Evolutionary conservation across 2,888 invertebrate species (phyloP), one percentile per base, ranked within the genome.

Genomic region (Cantharis lateralis): DNA sequence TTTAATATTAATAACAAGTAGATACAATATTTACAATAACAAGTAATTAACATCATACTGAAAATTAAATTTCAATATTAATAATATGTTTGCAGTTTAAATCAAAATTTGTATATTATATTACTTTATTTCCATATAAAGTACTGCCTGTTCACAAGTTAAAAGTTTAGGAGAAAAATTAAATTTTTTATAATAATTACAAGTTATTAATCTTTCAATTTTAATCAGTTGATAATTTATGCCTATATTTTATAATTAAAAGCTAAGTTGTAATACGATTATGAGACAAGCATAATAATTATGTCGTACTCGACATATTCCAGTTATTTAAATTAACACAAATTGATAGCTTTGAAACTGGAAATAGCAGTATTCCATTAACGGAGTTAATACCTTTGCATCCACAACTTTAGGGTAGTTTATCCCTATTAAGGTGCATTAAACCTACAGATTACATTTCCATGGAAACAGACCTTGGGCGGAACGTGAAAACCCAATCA

Each of bases 381-480:
- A 71, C 71, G 74, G 73, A 70, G 72, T 77, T 77, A 74, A 68
- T 77, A 75, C 75, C 78, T 78, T 78, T 72, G 62, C 72, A 78
- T 75, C 78, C 78, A 78, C 78, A 78, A 78, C 66, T 74, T 78
- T 72, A 75, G 78, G 78, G 78, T 68, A 75, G 75, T 75, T 78
- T 78, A 78, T 75, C 75, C 74, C 78, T 76, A 76, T 78, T 76
- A 78, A 74, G 78, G 78, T 78, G 76, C 72, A 76, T 74, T 78
- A 78, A 78, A 76, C 76, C 78, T 78, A 71, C 74, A 79, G 77
- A 79, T 77, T 80, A 80, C 80, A 78, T 80, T 77, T 76, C 80
- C 80, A 78, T 80, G 78, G 78, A 64, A 73, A 80, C 80, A 71
- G 69, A 61, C 68, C 75, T 63, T 32, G 79, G 78, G 80, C 79